These are phyloP conservation scores for Eremobia ochroleuca DNA, from an alignment of 2,888 invertebrate genomes.

Conservation along the genomic window DNA sequence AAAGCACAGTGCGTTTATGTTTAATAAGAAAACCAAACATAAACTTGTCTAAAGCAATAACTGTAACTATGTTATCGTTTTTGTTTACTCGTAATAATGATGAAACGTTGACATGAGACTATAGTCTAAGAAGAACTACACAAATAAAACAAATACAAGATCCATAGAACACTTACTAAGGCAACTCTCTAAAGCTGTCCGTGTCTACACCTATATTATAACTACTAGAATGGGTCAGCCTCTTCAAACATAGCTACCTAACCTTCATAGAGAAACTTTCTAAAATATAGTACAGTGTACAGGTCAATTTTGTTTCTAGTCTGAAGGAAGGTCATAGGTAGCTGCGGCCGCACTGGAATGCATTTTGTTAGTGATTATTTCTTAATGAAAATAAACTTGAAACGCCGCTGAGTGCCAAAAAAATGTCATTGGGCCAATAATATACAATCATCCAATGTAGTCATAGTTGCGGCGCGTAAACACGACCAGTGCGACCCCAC, in stretches of 20 bases:
- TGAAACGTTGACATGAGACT: constrained; percentile 32
- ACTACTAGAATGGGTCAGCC: constrained; percentile 70
- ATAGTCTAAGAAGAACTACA: constrained; percentile 52
- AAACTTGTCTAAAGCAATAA: not conserved
- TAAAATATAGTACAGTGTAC: constrained; percentile 3
- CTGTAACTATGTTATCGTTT: not conserved
- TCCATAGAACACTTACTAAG: constrained; percentile 68
- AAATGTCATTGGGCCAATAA: not conserved
- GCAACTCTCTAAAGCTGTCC: constrained; percentile 76
- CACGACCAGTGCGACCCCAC: constrained; percentile 14
- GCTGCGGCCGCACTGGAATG: constrained; percentile 18
- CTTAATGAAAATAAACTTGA: not conserved
- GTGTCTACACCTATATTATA: constrained; percentile 57
- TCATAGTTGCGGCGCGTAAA: too few species aligned
- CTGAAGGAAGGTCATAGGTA: constrained; percentile 47
- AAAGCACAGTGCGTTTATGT: constrained; percentile 18
- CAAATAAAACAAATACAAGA: constrained; percentile 64
- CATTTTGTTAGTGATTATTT: not conserved
- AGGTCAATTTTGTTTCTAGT: constrained; percentile 20
- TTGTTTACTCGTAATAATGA: constrained; percentile 14
- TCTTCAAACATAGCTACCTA: constrained; percentile 64
- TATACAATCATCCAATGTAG: not conserved
- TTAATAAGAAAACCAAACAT: not conserved
- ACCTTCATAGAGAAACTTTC: constrained; percentile 45
- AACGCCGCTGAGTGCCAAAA: not conserved